phyloP scores from a whole-genome alignment of 1,140 invertebrate species.

The Proales similis region DNA sequence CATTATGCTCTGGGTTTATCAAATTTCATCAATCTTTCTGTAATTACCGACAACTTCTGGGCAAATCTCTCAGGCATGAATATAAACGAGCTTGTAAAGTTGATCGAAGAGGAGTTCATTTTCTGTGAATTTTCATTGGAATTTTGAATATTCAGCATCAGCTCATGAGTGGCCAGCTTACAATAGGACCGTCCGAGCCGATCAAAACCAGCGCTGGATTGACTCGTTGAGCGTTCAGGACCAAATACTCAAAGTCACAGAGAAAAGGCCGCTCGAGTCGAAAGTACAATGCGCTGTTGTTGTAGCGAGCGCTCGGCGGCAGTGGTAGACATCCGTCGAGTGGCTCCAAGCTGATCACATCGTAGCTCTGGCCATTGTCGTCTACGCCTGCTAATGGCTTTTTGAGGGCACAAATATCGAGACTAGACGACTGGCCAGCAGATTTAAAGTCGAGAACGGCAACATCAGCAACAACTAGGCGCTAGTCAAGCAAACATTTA shows the following conservation, averaged over 20 bases:
- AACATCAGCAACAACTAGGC: too few species aligned
- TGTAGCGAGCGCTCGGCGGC: not conserved
- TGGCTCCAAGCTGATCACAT: conserved; percentile 3
- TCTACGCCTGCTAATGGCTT: not conserved
- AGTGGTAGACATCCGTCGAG: not conserved
- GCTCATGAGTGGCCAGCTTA: not conserved
- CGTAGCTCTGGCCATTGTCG: not conserved
- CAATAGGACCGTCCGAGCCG: conserved; percentile 33
- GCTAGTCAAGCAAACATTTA: too few species aligned
- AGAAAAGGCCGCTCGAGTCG: not conserved
- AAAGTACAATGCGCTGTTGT: conserved; percentile 20
- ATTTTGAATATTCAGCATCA: not conserved
- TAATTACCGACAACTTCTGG: conserved; percentile 7
- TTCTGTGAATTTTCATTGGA: not conserved
- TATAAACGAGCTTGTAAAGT: conserved; percentile 8
- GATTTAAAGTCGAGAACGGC: too few species aligned
- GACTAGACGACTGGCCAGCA: too few species aligned
- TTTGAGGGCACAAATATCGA: conserved; percentile 23
- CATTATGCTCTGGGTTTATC: too few species aligned
- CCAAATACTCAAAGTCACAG: conserved; percentile 1
- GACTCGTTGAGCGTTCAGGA: conserved; percentile 11
- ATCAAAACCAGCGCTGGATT: conserved; percentile 5
- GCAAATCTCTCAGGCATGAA: conserved; percentile 36
- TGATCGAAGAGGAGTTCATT: conserved; percentile 10
- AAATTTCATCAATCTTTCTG: not conserved